Evolutionary conservation across 2,888 invertebrate species (phyloP), one percentile per base, ranked within the genome.

Genomic region (Terebella lapidaria): DNA sequence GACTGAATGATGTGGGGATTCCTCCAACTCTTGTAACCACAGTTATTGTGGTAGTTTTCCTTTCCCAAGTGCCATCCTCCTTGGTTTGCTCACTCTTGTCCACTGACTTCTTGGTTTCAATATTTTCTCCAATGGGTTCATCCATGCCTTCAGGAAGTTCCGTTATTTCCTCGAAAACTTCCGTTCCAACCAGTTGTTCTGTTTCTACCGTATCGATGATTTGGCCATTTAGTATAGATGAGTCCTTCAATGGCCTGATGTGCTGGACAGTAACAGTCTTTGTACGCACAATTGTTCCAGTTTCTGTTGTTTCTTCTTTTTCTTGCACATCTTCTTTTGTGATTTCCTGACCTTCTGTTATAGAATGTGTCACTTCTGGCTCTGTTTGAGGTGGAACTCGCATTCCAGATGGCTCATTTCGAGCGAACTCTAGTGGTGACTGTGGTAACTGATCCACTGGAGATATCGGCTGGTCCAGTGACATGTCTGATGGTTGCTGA

Each of bases 71-170:
- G 0, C 62, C 64, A 22, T 57, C 54, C n/a, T 59, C 62, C 30
- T 60, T 56, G 3, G 54, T 57, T 25, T 64, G 62, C 3, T 62
- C 57, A 3, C 46, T 54, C 53, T 64, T 57, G 5, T 60, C 57
- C 28, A 62, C 62, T 22, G 52, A 54, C 2, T 57, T 63, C 27
- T 60, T 53, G 15, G 60, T 62, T 35, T 59, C 56, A 15, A 63
- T 29, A 20, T 57, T 42, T 4, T 51, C 60, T 15, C 52, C 46
- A 22, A 24, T 24, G 20, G 42, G 45, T 20, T 63, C 61, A 4
- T 26, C 52, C 4, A 64, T 57, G n/a, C 61, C 65, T 1, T 58
- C 56, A 0, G 56, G 28, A 35, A 65, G 24, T 25, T 61, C 57
- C 3, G 59, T 10, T 3, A 64, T 56, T 22, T 62, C 62, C 35